phyloP scores from a whole-genome alignment of 35 echinoderm and acorn worm genomes.

The Diadema setosum region DNA sequence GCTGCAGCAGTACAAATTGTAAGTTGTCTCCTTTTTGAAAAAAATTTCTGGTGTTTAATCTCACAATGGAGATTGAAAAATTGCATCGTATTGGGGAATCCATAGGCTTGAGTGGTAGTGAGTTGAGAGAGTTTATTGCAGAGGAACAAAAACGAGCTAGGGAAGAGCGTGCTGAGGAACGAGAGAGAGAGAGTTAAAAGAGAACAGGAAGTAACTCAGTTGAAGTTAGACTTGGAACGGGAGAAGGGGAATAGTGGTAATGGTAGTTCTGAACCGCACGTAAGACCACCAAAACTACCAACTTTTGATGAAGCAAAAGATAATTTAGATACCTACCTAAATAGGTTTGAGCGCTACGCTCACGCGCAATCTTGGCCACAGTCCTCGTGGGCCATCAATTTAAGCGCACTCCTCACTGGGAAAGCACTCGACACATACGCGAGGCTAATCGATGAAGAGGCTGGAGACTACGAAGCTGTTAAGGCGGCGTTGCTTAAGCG shows the following conservation, averaged over 20 bases:
- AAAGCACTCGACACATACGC: constrained; percentile 22
- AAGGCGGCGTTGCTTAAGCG: constrained; percentile 36
- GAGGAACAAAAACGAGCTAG: no score
- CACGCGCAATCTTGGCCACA: background rate
- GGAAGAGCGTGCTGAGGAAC: no score
- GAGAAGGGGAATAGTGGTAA: background rate
- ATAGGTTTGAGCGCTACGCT: constrained; percentile 52
- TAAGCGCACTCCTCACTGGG: constrained; percentile 9
- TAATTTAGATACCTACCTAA: constrained; percentile 56
- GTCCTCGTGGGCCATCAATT: constrained; percentile 17
- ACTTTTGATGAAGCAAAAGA: constrained; percentile 43
- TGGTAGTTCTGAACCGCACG: background rate
- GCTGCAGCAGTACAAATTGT: no score
- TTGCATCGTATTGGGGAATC: no score
- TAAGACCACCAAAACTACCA: constrained; percentile 34
- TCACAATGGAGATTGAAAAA: no score
- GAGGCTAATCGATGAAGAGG: background rate
- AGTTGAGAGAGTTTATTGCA: no score
- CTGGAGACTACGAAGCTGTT: constrained; percentile 27
- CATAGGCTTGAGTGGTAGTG: no score
- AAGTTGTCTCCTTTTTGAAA: no score
- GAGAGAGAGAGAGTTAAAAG: no score
- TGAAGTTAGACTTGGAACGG: background rate
- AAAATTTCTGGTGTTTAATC: no score
- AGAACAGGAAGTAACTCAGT: background rate